These are phyloP conservation scores for Tetramorium bicarinatum DNA, from an alignment of 2,888 invertebrate species.

Conservation along the genomic window DNA sequence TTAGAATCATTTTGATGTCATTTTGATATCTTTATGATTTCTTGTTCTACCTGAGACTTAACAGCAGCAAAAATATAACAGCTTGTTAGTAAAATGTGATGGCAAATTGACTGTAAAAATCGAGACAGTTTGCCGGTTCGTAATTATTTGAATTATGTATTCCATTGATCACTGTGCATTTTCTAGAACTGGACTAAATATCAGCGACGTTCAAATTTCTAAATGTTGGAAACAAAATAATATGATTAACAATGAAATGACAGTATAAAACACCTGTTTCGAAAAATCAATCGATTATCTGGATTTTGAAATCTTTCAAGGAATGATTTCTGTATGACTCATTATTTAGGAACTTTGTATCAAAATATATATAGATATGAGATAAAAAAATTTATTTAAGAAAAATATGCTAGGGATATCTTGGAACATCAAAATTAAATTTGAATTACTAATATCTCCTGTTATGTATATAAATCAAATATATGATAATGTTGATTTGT, in stretches of 20 bases:
- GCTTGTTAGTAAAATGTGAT: not conserved
- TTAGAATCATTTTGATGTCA: no score
- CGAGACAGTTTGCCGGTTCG: no score
- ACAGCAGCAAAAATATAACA: not conserved
- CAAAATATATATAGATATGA: not conserved
- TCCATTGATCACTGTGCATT: not conserved
- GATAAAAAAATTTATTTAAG: not conserved
- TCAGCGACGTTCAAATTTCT: not conserved
- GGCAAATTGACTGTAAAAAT: not conserved
- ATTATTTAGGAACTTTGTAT: not conserved
- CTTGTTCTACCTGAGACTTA: no score
- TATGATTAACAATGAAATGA: not conserved
- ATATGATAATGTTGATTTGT: not conserved
- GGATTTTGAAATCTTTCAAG: not conserved
- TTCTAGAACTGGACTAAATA: not conserved
- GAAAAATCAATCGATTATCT: not conserved
- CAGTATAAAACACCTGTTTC: not conserved
- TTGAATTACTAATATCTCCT: not conserved
- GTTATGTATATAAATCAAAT: not conserved
- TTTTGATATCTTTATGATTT: no score
- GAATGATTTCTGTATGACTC: not conserved
- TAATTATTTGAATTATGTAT: not conserved
- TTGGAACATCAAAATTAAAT: not conserved
- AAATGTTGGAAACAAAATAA: not conserved
- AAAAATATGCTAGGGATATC: not conserved